Evolutionary conservation across 2,113 vertebrate species (phyloP).

Genomic region (Etheostoma spectabile): DNA sequence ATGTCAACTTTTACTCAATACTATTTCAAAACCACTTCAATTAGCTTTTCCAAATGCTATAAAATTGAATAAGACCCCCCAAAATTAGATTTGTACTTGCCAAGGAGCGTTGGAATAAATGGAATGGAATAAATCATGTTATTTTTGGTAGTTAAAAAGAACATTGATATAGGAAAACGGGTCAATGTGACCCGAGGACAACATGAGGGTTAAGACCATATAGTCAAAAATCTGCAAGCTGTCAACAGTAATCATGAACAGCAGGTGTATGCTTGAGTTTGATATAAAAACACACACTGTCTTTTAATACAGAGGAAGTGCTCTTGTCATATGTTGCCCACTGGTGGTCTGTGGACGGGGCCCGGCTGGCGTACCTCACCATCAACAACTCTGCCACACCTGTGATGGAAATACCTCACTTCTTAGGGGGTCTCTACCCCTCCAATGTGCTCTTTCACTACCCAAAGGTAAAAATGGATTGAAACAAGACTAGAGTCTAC

Average conservation of each 20-base stretch:
- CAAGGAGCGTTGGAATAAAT: too few relatives aligned
- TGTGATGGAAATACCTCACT: conserved; percentile 87
- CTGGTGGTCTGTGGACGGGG: conserved; percentile 88
- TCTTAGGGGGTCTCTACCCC: conserved; percentile 86
- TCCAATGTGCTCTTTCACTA: conserved; percentile 83
- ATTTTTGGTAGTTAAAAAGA: too few relatives aligned
- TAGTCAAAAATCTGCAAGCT: not conserved
- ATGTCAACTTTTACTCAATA: too few relatives aligned
- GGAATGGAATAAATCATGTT: too few relatives aligned
- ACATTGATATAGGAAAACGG: too few relatives aligned
- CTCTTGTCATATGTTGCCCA: conserved; percentile 81
- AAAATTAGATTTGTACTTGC: too few relatives aligned
- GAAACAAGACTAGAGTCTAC: not conserved
- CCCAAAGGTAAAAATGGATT: conserved; percentile 82
- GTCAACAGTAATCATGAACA: not conserved
- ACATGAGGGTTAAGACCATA: not conserved
- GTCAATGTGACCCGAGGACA: too few relatives aligned
- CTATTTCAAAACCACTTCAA: too few relatives aligned
- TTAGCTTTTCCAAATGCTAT: too few relatives aligned
- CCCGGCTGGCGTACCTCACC: conserved; percentile 84
- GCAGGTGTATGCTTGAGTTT: not conserved
- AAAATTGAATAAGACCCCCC: too few relatives aligned
- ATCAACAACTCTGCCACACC: conserved; percentile 89
- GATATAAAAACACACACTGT: not conserved
- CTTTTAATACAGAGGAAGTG: conserved; percentile 83